phyloP scores from a whole-genome alignment of 2,888 invertebrate species.

The Apomyelois bistriatella region DNA sequence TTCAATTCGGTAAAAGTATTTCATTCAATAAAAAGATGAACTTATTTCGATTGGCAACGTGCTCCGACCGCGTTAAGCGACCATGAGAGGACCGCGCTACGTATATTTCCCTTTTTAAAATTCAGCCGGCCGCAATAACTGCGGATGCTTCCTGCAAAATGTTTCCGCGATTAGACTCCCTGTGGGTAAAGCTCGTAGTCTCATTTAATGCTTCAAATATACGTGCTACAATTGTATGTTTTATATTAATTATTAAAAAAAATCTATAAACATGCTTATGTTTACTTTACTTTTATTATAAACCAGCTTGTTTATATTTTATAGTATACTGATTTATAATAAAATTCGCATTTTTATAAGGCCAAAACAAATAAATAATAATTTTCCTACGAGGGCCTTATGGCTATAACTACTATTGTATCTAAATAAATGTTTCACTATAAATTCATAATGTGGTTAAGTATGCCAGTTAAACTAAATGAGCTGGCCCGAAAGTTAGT shows the following conservation, averaged over 20 bases:
- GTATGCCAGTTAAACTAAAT: no score
- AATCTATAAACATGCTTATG: no score
- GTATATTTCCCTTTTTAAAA: constrained; percentile 34
- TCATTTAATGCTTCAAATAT: constrained; percentile 8
- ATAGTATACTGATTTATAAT: no score
- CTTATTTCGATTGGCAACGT: neutral
- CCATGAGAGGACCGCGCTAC: constrained; percentile 15
- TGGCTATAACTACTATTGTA: no score
- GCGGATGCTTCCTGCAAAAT: constrained; percentile 31
- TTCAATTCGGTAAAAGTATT: neutral
- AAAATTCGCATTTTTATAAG: no score
- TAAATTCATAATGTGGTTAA: no score
- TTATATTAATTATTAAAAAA: neutral
- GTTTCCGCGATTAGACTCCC: constrained; percentile 34
- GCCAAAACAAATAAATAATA: no score
- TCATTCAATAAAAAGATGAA: neutral
- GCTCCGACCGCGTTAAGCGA: neutral
- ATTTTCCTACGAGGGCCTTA: no score
- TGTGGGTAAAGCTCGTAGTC: constrained; percentile 20
- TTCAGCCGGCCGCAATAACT: constrained; percentile 34
- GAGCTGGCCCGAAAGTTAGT: no score
- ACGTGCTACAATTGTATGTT: neutral
- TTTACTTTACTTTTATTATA: no score
- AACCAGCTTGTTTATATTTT: no score
- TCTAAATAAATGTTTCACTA: no score